Evolutionary conservation across 2,113 vertebrate species (phyloP), one percentile per base, ranked within the genome.

Genomic region (Amphilophus citrinellus): DNA sequence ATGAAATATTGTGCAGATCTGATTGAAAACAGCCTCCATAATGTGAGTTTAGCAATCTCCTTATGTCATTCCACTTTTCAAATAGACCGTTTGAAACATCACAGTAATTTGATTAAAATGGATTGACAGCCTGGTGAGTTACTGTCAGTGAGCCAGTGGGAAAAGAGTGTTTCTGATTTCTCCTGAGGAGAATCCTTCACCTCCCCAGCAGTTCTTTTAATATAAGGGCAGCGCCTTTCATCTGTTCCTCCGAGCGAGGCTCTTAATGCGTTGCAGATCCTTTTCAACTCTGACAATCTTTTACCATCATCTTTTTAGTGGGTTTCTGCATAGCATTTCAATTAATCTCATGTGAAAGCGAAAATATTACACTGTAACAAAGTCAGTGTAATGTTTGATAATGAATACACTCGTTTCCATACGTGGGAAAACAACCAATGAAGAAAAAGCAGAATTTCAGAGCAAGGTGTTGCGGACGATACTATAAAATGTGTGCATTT

Each of bases 181-280:
- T 94, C 91, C 50, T 75, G 88, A 93, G 93, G 91, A 89, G 83
- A 92, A 91, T 79, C 84, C 89, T 84, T 83, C 88, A 78, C 61
- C 24, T 91, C 76, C 62, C 78, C 37, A 77, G 90, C 84, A 81
- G 87, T 56, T 79, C 88, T 61, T 92, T 84, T 56, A 80, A 90
- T 86, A 82, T 44, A 60, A 90, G 88, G 91, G 91, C 76, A 68
- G 50, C 3, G 84, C 77, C 91, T 95, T 94, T 94, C 93, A 94
- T 96, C 92, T 92, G 79, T 65, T 91, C 81, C 86, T 88, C 53
- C 77, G 35, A 90, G 91, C 83, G 1, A 50, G 65, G 63, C 76
- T 75, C 84, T 18, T 95, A 95, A 96, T 95, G 85, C 84, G 11
- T 90, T 89, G 83, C 95, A 96, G 95, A 95, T 90, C 90, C 83